phyloP scores from a whole-genome alignment of 1,140 invertebrate genomes.

The honey bee (Apis mellifera) region Amel_HAv3.1 CM009940.2:6059001-6059500 shows the following conservation, averaged over 20 bases:
- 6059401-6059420: too few relatives aligned
- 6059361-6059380: conserved; percentile 45
- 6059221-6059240: conserved; percentile 16
- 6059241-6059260: conserved; percentile 49
- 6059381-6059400: neutral
- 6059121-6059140: conserved; percentile 25
- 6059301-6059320: conserved; percentile 13
- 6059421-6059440: conserved; percentile 7
- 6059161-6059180: too few relatives aligned
- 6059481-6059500: neutral
- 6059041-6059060: conserved; percentile 49
- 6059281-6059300: conserved; percentile 43
- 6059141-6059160: neutral
- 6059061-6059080: conserved; percentile 28
- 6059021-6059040: conserved; percentile 48
- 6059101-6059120: neutral
- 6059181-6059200: too few relatives aligned
- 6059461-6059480: conserved; percentile 41
- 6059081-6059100: conserved; percentile 14
- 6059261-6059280: conserved; percentile 44
- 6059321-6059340: conserved; percentile 27
- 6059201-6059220: accelerated
- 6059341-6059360: conserved; percentile 19
- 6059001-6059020: conserved; percentile 23
- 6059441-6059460: conserved; percentile 41